A percentile compares a stretch with the other conserved stretches of the same genome.
Evolutionary conservation across 2,888 invertebrate species (phyloP).

Genomic region (Lasioglossum lativentre): DNA sequence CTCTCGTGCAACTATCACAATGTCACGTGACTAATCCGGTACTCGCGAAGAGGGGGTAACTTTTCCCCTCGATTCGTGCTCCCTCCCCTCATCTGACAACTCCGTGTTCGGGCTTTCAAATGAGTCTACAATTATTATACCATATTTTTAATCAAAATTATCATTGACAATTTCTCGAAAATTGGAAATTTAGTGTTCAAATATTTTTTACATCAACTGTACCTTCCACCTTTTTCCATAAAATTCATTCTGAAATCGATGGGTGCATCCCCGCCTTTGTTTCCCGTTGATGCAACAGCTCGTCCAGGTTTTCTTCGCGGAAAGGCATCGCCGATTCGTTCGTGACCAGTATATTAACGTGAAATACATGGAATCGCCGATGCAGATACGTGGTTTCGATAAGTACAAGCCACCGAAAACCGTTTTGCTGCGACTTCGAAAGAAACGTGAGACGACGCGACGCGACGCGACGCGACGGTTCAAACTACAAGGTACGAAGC

Average conservation of each 20-base stretch:
- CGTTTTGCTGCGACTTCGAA: constrained; percentile 42
- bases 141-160: no score
- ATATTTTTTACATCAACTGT: no score
- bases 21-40: no score
- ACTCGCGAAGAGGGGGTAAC: no score
- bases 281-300: background rate
- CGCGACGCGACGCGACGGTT: background rate
- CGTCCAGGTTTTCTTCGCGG: background rate
- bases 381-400: constrained; percentile 30
- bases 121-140: no score
- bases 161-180: no score
- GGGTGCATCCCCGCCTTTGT: background rate
- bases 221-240: background rate
- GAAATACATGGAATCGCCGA: constrained; percentile 38
- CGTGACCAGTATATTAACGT: constrained; percentile 13
- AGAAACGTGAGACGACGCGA: background rate
- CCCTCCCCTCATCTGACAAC: no score
- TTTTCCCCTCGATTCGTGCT: no score
- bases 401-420: constrained; percentile 43
- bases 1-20: no score
- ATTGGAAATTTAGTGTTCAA: no score
- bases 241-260: background rate
- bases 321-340: background rate
- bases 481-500: constrained; percentile 18
- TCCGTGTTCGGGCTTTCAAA: no score